Evolutionary conservation across 2,888 invertebrate species (phyloP).

Genomic region (Agrochola lota): DNA sequence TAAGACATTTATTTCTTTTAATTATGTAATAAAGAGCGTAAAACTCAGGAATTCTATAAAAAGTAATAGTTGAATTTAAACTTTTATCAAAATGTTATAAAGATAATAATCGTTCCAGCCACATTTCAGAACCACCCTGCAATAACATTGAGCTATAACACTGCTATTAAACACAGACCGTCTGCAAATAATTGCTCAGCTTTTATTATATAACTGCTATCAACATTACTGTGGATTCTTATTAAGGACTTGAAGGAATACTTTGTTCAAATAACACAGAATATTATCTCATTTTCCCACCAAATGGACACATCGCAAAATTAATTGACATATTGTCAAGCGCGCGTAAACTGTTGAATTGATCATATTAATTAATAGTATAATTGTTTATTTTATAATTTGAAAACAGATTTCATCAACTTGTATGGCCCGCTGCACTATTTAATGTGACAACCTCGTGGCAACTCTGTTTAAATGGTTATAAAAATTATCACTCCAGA

Average conservation of each 20-base stretch:
- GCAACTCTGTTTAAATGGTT: background rate
- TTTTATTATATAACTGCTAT: background rate
- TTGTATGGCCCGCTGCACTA: background rate
- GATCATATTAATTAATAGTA: too few species aligned
- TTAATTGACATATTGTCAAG: background rate
- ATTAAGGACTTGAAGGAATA: background rate
- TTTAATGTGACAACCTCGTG: background rate
- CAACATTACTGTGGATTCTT: background rate
- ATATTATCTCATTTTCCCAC: background rate
- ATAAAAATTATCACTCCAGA: background rate
- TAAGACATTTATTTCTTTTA: background rate
- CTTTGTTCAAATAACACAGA: background rate
- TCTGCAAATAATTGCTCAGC: slow-evolving; percentile 40
- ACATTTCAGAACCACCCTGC: background rate
- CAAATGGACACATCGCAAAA: background rate
- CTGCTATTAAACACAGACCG: slow-evolving; percentile 33
- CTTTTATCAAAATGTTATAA: background rate
- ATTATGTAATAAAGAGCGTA: background rate
- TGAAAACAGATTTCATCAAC: background rate
- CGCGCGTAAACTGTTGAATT: background rate
- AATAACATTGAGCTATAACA: background rate
- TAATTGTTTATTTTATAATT: background rate
- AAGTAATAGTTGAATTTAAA: background rate
- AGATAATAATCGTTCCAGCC: background rate
- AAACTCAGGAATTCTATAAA: too few species aligned